phyloP scores from a whole-genome alignment of 2,797 vertebrate genomes.

The Coccyzus lansbergi region DNA sequence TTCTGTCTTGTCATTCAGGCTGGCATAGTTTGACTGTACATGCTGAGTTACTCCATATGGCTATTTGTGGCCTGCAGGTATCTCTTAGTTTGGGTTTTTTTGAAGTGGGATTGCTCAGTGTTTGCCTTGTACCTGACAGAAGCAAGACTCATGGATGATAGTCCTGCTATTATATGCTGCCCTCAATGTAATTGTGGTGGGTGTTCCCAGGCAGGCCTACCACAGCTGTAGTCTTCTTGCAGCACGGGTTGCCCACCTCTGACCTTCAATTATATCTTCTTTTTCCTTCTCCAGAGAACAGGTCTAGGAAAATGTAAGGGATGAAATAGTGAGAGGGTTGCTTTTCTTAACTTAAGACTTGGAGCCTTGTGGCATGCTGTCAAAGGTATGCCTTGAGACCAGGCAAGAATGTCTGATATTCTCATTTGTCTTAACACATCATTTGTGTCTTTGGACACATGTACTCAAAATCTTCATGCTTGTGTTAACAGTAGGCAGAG shows the following conservation, averaged over 20 bases:
- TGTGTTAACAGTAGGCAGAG: not conserved
- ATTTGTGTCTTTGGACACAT: not conserved
- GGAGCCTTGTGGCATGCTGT: not conserved
- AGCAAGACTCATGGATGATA: rapidly evolving
- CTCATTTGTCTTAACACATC: not conserved
- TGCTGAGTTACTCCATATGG: not conserved
- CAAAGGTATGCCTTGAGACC: not conserved
- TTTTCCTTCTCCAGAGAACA: not conserved
- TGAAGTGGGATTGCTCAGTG: not conserved
- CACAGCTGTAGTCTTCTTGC: not conserved
- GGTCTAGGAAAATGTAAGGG: not conserved
- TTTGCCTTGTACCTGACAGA: not conserved
- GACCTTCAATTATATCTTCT: not conserved
- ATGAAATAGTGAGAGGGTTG: not conserved
- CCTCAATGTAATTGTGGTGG: not conserved
- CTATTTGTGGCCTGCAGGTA: not conserved
- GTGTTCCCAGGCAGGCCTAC: rapidly evolving
- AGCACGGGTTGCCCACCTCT: not conserved
- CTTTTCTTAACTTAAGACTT: not conserved
- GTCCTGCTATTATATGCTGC: not conserved
- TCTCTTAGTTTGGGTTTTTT: not conserved
- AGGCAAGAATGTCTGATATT: not conserved
- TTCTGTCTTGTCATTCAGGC: not conserved
- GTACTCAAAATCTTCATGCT: not conserved
- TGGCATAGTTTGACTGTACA: not conserved